phyloP scores from a whole-genome alignment of 2,888 invertebrate species.

The Tiphia femorata region DNA sequence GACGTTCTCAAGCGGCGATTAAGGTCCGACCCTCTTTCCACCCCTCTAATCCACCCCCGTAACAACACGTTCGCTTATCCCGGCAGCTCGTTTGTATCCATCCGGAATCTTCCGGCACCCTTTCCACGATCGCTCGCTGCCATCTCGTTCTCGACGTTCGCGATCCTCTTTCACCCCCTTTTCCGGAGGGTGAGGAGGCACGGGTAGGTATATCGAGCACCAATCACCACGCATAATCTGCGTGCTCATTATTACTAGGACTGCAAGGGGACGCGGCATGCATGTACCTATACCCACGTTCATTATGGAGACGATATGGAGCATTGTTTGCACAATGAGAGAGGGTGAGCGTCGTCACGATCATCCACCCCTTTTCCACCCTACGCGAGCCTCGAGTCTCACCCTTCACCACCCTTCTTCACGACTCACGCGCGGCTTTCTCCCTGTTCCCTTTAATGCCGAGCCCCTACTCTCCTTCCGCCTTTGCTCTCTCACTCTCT shows the following conservation, averaged over 20 bases:
- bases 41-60: not conserved
- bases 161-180: conserved; percentile 45
- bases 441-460: not conserved
- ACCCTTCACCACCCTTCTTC: too few relatives aligned
- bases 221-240: conserved; percentile 68
- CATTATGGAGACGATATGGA: conserved; percentile 67
- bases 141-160: conserved; percentile 17
- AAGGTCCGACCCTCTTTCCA: not conserved
- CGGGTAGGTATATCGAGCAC: conserved; percentile 58
- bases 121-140: conserved; percentile 23
- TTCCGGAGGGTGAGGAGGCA: too few relatives aligned
- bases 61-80: not conserved
- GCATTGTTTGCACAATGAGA: conserved; percentile 68
- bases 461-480: too few relatives aligned
- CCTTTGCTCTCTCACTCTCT: not conserved
- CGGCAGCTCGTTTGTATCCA: conserved; percentile 46
- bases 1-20: not conserved
- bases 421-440: too few relatives aligned
- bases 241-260: conserved; percentile 67
- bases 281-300: conserved; percentile 54
- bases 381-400: too few relatives aligned
- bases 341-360: conserved; percentile 59
- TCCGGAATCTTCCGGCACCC: conserved; percentile 44
- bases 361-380: conserved; percentile 42
- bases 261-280: conserved; percentile 56